These are phyloP conservation scores for Tigriopus japonicus DNA, from an alignment of 1,140 invertebrate genomes.

Conservation along the genomic window DNA sequence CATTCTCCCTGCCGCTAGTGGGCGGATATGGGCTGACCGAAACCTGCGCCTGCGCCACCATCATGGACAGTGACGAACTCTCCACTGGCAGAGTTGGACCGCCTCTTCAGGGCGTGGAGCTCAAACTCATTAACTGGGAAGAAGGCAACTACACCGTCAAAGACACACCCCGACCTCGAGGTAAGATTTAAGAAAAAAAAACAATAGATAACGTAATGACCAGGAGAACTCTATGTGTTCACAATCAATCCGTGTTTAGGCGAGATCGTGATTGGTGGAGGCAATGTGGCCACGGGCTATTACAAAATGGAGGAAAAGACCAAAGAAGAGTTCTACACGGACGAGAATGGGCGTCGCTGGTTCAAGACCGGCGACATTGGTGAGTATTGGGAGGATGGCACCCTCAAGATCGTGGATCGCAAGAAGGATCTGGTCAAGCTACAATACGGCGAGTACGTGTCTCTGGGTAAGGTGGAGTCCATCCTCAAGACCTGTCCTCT, in stretches of 20 bases:
- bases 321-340: constrained; percentile 65
- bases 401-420: constrained; percentile 39
- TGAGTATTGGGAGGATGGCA: constrained; percentile 48
- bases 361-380: constrained; percentile 56
- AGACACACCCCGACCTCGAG: constrained; percentile 74
- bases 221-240: neutral
- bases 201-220: neutral
- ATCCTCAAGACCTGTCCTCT: constrained; percentile 77
- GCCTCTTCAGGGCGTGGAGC: constrained; percentile 63
- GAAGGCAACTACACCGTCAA: constrained; percentile 78
- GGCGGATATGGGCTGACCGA: constrained; percentile 96
- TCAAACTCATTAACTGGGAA: constrained; percentile 78
- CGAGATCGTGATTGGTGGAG: constrained; percentile 75
- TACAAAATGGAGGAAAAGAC: constrained; percentile 78
- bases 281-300: constrained; percentile 78
- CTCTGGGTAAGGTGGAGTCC: constrained; percentile 64
- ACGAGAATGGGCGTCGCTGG: constrained; percentile 55
- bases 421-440: constrained; percentile 97
- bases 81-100: constrained; percentile 68
- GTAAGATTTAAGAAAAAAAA: too few relatives aligned
- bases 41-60: constrained; percentile 71
- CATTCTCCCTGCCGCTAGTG: constrained; percentile 64
- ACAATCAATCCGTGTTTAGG: constrained; percentile 24
- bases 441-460: constrained; percentile 91
- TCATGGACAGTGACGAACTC: constrained; percentile 62